Percentiles rank a stretch among this genome's conserved stretches.
phyloP scores from a whole-genome alignment of 1,140 invertebrate genomes.

The Propsilocerus akamusi region DNA sequence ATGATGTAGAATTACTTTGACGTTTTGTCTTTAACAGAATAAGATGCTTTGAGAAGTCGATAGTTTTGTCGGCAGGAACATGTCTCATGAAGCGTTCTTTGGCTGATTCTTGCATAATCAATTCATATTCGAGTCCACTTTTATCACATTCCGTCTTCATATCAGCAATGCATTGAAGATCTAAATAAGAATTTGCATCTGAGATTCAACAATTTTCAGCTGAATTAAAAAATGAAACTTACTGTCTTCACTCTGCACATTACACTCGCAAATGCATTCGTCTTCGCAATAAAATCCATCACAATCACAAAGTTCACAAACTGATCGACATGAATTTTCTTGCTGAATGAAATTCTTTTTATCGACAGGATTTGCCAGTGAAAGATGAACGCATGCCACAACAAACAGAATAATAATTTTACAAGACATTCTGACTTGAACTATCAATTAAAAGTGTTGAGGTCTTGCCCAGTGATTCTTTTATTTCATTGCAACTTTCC shows the following conservation, averaged over 20 bases:
- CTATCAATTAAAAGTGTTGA: too few relatives aligned
- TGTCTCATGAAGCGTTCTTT: background rate
- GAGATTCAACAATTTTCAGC: too few relatives aligned
- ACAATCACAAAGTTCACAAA: conserved; percentile 19
- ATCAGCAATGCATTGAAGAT: background rate
- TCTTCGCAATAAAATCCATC: conserved; percentile 22
- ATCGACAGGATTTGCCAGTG: background rate
- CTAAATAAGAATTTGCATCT: background rate
- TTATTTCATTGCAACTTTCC: too few relatives aligned
- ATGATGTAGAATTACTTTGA: background rate
- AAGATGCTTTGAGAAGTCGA: background rate
- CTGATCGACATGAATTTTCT: conserved; percentile 5
- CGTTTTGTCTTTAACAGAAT: background rate
- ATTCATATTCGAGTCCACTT: background rate
- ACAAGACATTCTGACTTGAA: background rate
- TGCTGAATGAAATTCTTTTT: background rate
- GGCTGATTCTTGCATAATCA: background rate
- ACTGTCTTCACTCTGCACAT: conserved; percentile 12
- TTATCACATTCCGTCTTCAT: background rate
- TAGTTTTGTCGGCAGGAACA: background rate
- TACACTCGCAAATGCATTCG: conserved; percentile 22
- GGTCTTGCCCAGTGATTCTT: too few relatives aligned
- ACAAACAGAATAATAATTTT: background rate
- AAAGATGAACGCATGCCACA: background rate
- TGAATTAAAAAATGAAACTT: too few relatives aligned